These are phyloP conservation scores for Latrodectus hesperus DNA, from an alignment of 2,888 invertebrate genomes.

Conservation along the genomic window DNA sequence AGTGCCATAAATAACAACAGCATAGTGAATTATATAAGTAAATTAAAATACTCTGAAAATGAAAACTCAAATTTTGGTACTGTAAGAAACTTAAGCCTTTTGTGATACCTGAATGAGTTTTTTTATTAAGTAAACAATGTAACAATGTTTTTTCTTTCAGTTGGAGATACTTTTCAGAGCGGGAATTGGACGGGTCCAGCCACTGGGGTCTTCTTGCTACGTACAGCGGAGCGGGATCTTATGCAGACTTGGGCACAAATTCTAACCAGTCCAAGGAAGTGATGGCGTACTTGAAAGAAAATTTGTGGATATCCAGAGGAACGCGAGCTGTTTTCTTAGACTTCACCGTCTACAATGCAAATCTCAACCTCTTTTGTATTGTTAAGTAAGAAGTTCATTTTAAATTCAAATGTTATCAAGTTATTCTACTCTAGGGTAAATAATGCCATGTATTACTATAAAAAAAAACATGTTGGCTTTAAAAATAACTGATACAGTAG, in stretches of 20 bases:
- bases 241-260: conserved; percentile 77
- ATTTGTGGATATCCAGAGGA: conserved; percentile 82
- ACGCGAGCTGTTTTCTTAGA: conserved; percentile 83
- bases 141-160: conserved; percentile 70
- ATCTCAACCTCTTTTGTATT: conserved; percentile 82
- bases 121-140: no score
- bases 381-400: conserved; percentile 79
- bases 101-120: no score
- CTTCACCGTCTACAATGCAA: conserved; percentile 84
- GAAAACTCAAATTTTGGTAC: no score
- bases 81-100: no score
- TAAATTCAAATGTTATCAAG: conserved; percentile 74
- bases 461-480: no score
- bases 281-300: conserved; percentile 77
- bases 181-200: conserved; percentile 75
- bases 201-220: conserved; percentile 77
- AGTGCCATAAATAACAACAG: no score
- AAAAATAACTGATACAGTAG: no score
- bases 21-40: no score
- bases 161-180: conserved; percentile 76
- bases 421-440: no score
- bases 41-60: no score
- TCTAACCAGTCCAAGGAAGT: conserved; percentile 75
- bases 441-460: no score
- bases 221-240: conserved; percentile 80